Base-by-base conservation (phyloP, 2,113 vertebrate species). In the Gallinago jamesoni region DNA sequence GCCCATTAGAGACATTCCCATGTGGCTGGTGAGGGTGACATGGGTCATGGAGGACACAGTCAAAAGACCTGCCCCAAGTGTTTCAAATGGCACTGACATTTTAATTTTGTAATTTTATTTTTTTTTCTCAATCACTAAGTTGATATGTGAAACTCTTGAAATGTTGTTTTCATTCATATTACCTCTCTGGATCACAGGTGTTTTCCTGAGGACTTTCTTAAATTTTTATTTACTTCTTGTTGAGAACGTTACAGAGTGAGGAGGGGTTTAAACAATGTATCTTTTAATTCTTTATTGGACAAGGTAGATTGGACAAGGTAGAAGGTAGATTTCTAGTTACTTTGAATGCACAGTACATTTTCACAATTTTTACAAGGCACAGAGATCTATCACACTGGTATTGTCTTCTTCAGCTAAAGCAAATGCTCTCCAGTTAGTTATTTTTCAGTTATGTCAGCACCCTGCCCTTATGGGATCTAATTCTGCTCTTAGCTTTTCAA, bases 191-290 rank as follows among this genome's bases (percentile, higher is more conserved):
- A 69, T 80, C 31, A 81, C 22, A 77, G 0, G 0, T 50, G 13
- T 11, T 93, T 57, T 62, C 86, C n/a, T 77, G 25, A 67, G 31
- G 41, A 63, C 56, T 81, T 93, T 37, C 59, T 92, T 94, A 50
- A 31, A 17, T 9, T 67, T 59, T 4, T 39, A 4, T 64, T 7
- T 67, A 22, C 24, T 64, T 75, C 33, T 66, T 73, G 14, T 52
- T 87, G 39, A 64, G 52, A 70, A 60, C 12, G 8, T 53, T 87
- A 30, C 7, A 3, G 1, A 22, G 13, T 30, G 24, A 67, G 30
- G 16, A 67, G 30, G 16, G 4, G 8, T 84, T 95, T 67, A 57
- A 91, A 35, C 16, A 28, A n/a, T 10, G 3, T 53, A 64, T 56
- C 33, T 79, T 67, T 43, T 27, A 63, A 45, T 55, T 59, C 18